Evolutionary conservation across 2,888 invertebrate genomes (phyloP).

Genomic region (Eilema caniola): DNA sequence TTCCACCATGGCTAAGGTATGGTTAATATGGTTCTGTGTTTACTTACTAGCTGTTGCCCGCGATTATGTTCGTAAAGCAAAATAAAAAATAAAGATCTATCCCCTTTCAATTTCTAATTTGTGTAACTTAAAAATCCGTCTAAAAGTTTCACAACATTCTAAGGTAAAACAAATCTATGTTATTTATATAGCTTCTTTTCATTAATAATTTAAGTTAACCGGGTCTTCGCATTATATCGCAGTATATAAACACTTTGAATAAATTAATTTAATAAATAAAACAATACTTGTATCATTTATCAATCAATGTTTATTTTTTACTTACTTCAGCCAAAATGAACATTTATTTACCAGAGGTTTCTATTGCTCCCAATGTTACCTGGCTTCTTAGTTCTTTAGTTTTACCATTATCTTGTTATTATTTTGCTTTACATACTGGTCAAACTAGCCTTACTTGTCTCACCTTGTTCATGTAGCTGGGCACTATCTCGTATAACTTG

Average conservation of each 20-base stretch:
- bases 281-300: neutral
- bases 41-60: constrained; percentile 20
- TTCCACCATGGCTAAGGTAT: constrained; percentile 90
- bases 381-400: constrained; percentile 1
- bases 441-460: constrained; percentile 2
- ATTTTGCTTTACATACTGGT: constrained; percentile 20
- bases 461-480: neutral
- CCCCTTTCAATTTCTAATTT: neutral
- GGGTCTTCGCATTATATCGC: neutral
- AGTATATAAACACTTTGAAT: neutral
- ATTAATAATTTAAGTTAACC: neutral
- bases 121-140: neutral
- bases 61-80: neutral
- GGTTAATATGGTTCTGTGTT: constrained; percentile 58
- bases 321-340: neutral
- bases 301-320: neutral
- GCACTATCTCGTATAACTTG: neutral
- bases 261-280: neutral
- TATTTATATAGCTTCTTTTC: neutral
- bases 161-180: neutral
- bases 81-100: neutral
- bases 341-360: neutral
- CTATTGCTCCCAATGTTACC: neutral
- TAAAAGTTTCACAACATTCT: neutral
- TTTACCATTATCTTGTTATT: neutral